phyloP scores from a whole-genome alignment of 2,113 vertebrate species.

The Laticauda colubrina region DNA sequence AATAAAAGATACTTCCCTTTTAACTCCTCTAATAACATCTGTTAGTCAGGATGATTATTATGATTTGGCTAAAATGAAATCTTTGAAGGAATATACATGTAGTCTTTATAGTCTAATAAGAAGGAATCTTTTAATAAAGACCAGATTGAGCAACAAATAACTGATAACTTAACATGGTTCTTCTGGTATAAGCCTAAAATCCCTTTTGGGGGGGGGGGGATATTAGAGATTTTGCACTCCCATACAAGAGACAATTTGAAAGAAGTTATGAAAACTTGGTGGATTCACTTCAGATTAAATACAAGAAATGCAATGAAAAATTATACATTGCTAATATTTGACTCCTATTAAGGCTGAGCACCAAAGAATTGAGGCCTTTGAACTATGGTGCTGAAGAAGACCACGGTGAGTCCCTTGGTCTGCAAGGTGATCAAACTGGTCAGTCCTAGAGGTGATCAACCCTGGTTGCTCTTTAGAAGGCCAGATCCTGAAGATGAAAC shows the following conservation, averaged over 20 bases:
- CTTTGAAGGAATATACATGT: neutral
- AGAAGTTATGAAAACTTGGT: neutral
- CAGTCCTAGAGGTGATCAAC: no score
- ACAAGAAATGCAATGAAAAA: neutral
- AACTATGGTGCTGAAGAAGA: no score
- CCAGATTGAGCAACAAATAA: neutral
- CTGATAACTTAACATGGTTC: neutral
- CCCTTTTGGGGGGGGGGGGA: neutral
- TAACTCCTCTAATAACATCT: neutral
- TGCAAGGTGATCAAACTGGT: no score
- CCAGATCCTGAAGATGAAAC: no score
- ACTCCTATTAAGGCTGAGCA: neutral
- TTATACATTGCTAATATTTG: neutral
- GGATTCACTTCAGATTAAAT: neutral
- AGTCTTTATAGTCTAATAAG: neutral
- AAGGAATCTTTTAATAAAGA: neutral
- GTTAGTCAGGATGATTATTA: neutral
- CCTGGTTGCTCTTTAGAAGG: no score
- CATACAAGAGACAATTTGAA: neutral
- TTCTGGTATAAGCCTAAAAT: neutral
- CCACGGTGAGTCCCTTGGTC: no score
- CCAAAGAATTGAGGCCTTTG: no score
- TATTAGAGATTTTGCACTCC: neutral
- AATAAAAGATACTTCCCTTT: neutral
- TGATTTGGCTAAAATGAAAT: neutral